Evolutionary conservation across 2,113 vertebrate genomes (phyloP).

Genomic region (Ptilorrhoa leucosticta): DNA sequence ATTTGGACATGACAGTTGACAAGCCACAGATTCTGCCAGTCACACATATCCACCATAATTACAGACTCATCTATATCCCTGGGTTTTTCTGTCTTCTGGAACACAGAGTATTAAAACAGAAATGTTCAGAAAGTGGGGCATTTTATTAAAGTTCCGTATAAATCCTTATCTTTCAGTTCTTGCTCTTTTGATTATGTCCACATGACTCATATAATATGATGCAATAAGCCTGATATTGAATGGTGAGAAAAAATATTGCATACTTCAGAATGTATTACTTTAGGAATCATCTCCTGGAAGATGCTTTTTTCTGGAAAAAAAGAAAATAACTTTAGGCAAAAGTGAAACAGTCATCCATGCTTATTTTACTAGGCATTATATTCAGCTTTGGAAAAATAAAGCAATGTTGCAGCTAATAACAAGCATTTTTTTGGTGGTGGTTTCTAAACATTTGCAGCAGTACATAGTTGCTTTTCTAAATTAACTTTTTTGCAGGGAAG

Average conservation of each 20-base stretch:
- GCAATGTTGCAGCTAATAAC: not conserved
- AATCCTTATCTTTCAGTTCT: not conserved
- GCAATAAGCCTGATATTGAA: not conserved
- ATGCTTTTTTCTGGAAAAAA: not conserved
- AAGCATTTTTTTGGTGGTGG: not conserved
- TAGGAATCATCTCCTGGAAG: not conserved
- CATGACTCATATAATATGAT: not conserved
- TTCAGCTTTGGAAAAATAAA: not conserved
- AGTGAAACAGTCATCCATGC: not conserved
- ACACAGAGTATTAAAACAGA: not conserved
- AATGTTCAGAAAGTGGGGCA: not conserved
- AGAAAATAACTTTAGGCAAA: not conserved
- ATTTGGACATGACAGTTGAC: not conserved
- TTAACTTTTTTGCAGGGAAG: not conserved
- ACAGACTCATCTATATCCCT: not conserved
- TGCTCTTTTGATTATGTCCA: not conserved
- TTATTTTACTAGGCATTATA: not conserved
- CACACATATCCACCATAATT: not conserved
- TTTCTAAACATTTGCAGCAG: not conserved
- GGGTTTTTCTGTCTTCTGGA: not conserved
- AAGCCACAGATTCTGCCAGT: not conserved
- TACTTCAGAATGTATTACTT: not conserved
- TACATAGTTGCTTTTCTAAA: not conserved
- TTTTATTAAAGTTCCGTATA: not conserved
- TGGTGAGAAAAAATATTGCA: not conserved